Evolutionary conservation across 2,113 vertebrate species (phyloP).

Genomic region (Leptodactylus fuscus): DNA sequence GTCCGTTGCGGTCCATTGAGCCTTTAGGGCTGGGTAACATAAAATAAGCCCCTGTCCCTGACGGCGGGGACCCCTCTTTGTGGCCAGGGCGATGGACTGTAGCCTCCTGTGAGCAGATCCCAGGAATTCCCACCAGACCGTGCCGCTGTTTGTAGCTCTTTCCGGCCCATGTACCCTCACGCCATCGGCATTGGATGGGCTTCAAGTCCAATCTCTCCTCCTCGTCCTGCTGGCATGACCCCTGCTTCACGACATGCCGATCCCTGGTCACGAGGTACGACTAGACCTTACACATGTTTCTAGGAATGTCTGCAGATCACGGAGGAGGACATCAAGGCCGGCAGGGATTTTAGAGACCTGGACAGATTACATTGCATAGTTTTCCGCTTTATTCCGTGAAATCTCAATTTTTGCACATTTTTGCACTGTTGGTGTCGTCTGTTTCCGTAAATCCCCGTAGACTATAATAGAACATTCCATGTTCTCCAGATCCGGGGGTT

Average conservation of each 20-base stretch:
- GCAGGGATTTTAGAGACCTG: neutral
- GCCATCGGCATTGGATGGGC: neutral
- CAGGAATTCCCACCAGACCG: slow-evolving; percentile 1
- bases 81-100: neutral
- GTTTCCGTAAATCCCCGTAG: neutral
- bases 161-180: neutral
- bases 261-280: neutral
- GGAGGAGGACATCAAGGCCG: neutral
- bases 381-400: neutral
- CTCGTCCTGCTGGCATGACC: neutral
- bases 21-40: neutral
- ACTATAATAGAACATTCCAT: neutral
- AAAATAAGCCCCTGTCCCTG: neutral
- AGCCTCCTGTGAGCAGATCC: neutral
- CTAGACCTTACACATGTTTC: slow-evolving; percentile 22
- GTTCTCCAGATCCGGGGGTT: neutral
- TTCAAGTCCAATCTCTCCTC: neutral
- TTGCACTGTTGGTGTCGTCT: neutral
- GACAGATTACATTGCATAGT: neutral
- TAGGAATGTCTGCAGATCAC: slow-evolving; percentile 1
- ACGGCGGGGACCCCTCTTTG: no score
- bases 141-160: slow-evolving; percentile 10
- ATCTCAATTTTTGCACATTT: slow-evolving; percentile 14
- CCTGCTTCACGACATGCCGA: neutral
- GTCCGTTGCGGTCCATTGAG: neutral